A percentile compares a stretch with the other conserved stretches of the same genome.
Conservation (phyloP, 2,888 invertebrate genomes). For the Epirrita christyi region DNA sequence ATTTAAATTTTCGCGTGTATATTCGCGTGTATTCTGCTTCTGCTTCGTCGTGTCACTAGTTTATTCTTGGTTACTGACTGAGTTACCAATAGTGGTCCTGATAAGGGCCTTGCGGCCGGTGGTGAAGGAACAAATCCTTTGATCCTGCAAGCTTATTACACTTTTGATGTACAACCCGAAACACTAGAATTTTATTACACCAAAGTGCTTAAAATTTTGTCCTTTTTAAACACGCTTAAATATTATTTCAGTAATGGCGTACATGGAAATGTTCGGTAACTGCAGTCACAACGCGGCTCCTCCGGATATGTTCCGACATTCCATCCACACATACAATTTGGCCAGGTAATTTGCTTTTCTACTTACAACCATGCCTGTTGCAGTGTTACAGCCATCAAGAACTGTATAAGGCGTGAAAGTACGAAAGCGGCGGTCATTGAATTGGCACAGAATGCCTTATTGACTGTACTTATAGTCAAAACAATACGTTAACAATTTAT, state of each 20-base stretch:
- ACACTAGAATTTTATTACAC: constrained; percentile 10
- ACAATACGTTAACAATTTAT: not conserved
- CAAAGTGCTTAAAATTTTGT: not conserved
- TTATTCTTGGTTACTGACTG: no score
- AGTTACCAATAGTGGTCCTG: no score
- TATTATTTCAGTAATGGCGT: constrained; percentile 92
- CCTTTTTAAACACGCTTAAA: constrained; percentile 4
- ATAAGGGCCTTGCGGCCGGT: no score
- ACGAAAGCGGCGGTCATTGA: not conserved
- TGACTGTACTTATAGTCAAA: not conserved
- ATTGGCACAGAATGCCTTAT: not conserved
- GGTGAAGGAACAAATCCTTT: no score
- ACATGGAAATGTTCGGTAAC: constrained; percentile 97
- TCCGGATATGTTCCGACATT: constrained; percentile 93
- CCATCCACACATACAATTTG: constrained; percentile 91
- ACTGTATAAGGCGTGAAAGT: constrained; percentile 13
- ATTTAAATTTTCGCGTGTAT: no score
- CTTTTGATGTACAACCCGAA: not conserved
- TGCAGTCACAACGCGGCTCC: constrained; percentile 92
- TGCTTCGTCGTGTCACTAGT: no score
- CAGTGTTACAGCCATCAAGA: not conserved
- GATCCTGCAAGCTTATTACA: no score
- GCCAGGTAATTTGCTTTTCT: constrained; percentile 60
- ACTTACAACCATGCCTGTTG: not conserved
- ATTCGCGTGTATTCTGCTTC: no score